Conservation (phyloP, 2,888 invertebrate species). For the Torymus aiolomorphi region DNA sequence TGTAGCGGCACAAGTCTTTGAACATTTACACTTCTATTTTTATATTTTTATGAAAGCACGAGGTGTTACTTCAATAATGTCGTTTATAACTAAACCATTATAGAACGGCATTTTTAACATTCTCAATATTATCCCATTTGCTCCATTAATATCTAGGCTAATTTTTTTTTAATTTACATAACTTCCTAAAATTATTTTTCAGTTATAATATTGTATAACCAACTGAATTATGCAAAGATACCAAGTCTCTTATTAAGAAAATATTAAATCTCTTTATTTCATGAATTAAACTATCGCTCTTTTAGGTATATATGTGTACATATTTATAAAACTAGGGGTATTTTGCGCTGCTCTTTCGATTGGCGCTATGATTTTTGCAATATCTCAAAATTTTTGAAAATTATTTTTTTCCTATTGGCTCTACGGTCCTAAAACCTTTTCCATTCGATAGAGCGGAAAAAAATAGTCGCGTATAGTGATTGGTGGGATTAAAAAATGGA, state of each 20-base stretch:
- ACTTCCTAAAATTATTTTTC: constrained; percentile 50
- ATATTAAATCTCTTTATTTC: constrained; percentile 34
- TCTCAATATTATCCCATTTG: constrained; percentile 65
- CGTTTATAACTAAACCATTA: constrained; percentile 24
- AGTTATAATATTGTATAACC: constrained; percentile 27
- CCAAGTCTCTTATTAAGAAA: constrained; percentile 37
- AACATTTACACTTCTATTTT: constrained; percentile 29
- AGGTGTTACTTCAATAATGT: constrained; percentile 6
- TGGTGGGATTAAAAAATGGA: no score
- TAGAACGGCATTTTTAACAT: constrained; percentile 27
- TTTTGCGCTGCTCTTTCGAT: no score
- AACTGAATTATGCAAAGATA: constrained; percentile 40
- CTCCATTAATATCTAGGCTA: constrained; percentile 62
- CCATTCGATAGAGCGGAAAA: no score
- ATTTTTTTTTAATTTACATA: constrained; percentile 40
- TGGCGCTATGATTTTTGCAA: no score
- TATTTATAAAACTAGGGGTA: no score
- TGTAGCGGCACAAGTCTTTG: constrained; percentile 12
- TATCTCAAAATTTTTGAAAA: no score
- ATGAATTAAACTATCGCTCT: constrained; percentile 49
- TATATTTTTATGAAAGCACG: constrained; percentile 14
- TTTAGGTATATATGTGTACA: no score
- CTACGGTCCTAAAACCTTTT: no score
- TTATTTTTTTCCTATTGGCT: no score
- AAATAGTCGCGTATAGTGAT: no score